Evolutionary conservation across 2,888 invertebrate species (phyloP).

Genomic region (Orthosia cruda): DNA sequence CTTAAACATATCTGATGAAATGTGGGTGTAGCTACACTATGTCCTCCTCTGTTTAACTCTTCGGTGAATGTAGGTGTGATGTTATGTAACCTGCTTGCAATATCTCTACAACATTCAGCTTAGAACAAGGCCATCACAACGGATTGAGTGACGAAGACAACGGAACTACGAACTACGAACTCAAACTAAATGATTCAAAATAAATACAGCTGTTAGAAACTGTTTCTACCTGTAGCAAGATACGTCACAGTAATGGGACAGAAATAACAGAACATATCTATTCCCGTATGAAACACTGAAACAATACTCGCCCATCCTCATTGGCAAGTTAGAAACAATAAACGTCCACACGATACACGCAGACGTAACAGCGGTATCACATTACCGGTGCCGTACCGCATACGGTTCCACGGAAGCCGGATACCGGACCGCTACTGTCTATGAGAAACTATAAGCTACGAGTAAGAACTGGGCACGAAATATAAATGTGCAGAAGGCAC

Average conservation of each 20-base stretch:
- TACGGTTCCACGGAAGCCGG: not conserved
- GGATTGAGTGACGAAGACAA: not conserved
- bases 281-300: not conserved
- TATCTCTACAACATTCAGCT: not conserved
- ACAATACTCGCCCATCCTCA: not conserved
- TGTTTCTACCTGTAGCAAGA: not conserved
- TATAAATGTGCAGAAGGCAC: not conserved
- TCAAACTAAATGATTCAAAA: slow-evolving; percentile 4
- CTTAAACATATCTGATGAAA: too few species aligned
- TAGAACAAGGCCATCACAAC: too few species aligned
- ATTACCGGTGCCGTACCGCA: not conserved
- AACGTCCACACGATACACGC: slow-evolving; percentile 1
- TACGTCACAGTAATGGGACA: too few species aligned
- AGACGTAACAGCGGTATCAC: slow-evolving; percentile 8
- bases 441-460: not conserved
- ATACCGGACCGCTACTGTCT: not conserved
- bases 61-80: too few species aligned
- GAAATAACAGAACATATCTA: not conserved
- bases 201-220: not conserved
- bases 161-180: not conserved
- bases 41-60: too few species aligned
- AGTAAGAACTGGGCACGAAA: not conserved
- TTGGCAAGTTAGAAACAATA: slow-evolving; percentile 18
- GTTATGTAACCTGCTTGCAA: too few species aligned
- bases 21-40: too few species aligned